Conservation (phyloP, 2,888 invertebrate species). For the Hyalella azteca region DNA sequence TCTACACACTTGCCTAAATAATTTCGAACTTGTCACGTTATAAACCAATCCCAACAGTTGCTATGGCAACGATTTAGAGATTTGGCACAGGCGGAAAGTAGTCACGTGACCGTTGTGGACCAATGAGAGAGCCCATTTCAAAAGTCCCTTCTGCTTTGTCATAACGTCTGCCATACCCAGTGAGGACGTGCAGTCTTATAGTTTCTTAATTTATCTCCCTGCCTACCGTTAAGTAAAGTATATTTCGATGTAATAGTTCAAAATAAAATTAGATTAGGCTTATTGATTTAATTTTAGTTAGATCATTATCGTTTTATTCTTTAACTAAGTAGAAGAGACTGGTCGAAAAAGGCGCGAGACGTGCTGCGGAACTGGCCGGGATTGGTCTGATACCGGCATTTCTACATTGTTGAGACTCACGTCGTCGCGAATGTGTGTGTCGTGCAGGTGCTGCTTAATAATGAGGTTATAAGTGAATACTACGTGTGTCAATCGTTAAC, state of each 20-base stretch:
- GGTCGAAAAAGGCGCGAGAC: constrained; percentile 29
- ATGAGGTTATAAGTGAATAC: too few species aligned
- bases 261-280: too few species aligned
- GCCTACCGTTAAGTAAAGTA: constrained; percentile 39
- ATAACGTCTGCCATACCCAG: constrained; percentile 55
- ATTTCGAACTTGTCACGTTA: too few species aligned
- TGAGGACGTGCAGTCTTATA: constrained; percentile 44
- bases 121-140: constrained; percentile 49
- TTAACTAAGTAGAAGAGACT: too few species aligned
- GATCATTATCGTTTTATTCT: too few species aligned
- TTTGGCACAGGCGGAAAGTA: constrained; percentile 42
- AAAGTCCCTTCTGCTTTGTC: constrained; percentile 55
- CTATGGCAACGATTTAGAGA: constrained; percentile 45
- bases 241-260: background rate
- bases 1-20: too few species aligned
- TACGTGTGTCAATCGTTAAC: too few species aligned
- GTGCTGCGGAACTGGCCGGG: background rate
- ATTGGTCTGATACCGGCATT: background rate
- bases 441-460: background rate
- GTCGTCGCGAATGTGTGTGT: background rate
- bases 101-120: constrained; percentile 47
- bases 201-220: constrained; percentile 44
- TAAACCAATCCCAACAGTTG: constrained; percentile 38
- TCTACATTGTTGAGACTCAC: background rate
- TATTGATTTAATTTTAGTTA: too few species aligned